phyloP scores from a whole-genome alignment of 1,140 invertebrate species.

The Trypoxylus dichotomus region DNA sequence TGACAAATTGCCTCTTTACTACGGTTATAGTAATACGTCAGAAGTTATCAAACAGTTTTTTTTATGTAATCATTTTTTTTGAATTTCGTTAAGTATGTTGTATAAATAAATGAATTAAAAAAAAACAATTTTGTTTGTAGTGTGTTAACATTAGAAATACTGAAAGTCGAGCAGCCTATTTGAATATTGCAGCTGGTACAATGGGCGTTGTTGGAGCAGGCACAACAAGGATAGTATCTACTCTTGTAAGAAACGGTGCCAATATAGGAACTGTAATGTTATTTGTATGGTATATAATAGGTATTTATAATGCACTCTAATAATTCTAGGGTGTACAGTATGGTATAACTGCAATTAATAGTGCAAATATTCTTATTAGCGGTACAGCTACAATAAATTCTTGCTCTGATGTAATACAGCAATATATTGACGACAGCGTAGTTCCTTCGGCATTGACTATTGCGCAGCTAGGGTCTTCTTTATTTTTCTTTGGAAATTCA shows the following conservation, averaged over 20 bases:
- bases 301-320: not conserved
- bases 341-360: conserved; percentile 34
- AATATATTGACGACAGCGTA: conserved; percentile 41
- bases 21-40: too few relatives aligned
- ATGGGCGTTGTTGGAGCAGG: conserved; percentile 50
- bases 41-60: too few relatives aligned
- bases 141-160: conserved; percentile 46
- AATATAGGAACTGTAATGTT: conserved; percentile 41
- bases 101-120: not conserved
- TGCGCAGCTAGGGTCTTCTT: conserved; percentile 51
- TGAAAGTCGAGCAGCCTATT: conserved; percentile 51
- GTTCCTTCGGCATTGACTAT: conserved; percentile 43
- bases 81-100: too few relatives aligned
- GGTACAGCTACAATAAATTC: conserved; percentile 45
- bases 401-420: conserved; percentile 41
- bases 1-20: too few relatives aligned
- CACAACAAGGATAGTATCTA: conserved; percentile 39
- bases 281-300: not conserved
- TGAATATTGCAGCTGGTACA: conserved; percentile 50
- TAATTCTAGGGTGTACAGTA: not conserved
- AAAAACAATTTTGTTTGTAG: conserved; percentile 37
- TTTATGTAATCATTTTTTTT: too few relatives aligned
- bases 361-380: conserved; percentile 41
- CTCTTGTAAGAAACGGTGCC: conserved; percentile 38
- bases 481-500: conserved; percentile 53